Percentiles rank a stretch among this genome's conserved stretches.
Evolutionary conservation across 2,888 invertebrate genomes (phyloP).

Genomic region (Rhodophaea formosa): DNA sequence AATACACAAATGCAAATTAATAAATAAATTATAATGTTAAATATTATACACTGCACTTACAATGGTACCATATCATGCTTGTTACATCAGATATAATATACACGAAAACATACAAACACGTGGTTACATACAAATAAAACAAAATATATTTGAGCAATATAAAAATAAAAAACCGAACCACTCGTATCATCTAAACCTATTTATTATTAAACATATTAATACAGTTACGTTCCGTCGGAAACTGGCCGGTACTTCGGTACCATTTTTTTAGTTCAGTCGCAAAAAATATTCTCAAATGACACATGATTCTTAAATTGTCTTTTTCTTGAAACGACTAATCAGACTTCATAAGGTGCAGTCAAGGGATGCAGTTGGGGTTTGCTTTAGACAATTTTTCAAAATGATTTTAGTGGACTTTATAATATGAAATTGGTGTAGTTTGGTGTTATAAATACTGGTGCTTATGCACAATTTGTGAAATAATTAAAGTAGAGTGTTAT

Average conservation of each 20-base stretch:
- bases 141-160: slow-evolving; percentile 77
- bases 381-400: no score
- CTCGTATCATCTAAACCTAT: slow-evolving; percentile 57
- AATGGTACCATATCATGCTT: slow-evolving; percentile 67
- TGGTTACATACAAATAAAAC: slow-evolving; percentile 61
- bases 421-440: no score
- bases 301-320: not conserved
- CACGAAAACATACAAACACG: slow-evolving; percentile 72
- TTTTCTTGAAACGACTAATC: not conserved
- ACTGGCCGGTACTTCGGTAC: slow-evolving; percentile 4
- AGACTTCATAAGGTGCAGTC: no score
- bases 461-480: no score
- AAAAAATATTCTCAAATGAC: not conserved
- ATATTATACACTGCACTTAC: slow-evolving; percentile 79
- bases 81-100: slow-evolving; percentile 72
- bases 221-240: slow-evolving; percentile 28
- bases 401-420: no score
- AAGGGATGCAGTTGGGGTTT: no score
- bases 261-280: not conserved
- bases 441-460: no score
- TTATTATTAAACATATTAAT: slow-evolving; percentile 45
- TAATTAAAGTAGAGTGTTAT: no score
- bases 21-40: slow-evolving; percentile 81
- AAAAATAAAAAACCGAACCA: slow-evolving; percentile 77
- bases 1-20: slow-evolving; percentile 68